A percentile compares a stretch with the other conserved stretches of the same genome.
phyloP scores from a whole-genome alignment of 2,888 invertebrate species.

The Allacma fusca region DNA sequence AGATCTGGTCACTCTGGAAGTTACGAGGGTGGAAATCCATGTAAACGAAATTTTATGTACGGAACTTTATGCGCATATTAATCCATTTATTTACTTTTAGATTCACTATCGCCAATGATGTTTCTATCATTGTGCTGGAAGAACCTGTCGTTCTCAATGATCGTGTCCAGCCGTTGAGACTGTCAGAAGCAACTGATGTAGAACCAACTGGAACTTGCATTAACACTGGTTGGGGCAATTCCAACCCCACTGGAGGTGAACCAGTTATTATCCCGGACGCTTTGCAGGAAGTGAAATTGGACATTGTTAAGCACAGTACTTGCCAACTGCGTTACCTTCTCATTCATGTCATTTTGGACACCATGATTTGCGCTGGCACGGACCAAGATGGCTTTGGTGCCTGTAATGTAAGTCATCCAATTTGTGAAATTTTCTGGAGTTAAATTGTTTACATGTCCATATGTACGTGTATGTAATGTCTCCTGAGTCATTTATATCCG shows the following conservation, averaged over 20 bases:
- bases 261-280: slow-evolving; percentile 42
- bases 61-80: too few relatives aligned
- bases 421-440: not conserved
- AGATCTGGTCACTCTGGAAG: too few relatives aligned
- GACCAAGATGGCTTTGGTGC: slow-evolving; percentile 26
- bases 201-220: slow-evolving; percentile 36
- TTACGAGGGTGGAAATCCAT: too few relatives aligned
- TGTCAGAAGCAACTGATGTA: slow-evolving; percentile 31
- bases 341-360: not conserved
- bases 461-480: not conserved
- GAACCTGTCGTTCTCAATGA: slow-evolving; percentile 42
- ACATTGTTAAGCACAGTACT: slow-evolving; percentile 10
- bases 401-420: slow-evolving; percentile 41
- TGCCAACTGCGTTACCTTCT: not conserved
- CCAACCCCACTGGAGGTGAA: slow-evolving; percentile 32
- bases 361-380: slow-evolving; percentile 44
- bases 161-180: slow-evolving; percentile 41
- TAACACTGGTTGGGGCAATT: slow-evolving; percentile 49
- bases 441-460: not conserved
- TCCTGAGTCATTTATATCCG: too few relatives aligned
- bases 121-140: slow-evolving; percentile 36
- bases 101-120: slow-evolving; percentile 35
- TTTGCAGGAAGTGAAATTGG: slow-evolving; percentile 42
- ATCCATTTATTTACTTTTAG: too few relatives aligned
- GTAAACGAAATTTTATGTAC: too few relatives aligned